Base-by-base conservation (phyloP, 2,113 vertebrate species). In the Gavialis gangeticus region DNA sequence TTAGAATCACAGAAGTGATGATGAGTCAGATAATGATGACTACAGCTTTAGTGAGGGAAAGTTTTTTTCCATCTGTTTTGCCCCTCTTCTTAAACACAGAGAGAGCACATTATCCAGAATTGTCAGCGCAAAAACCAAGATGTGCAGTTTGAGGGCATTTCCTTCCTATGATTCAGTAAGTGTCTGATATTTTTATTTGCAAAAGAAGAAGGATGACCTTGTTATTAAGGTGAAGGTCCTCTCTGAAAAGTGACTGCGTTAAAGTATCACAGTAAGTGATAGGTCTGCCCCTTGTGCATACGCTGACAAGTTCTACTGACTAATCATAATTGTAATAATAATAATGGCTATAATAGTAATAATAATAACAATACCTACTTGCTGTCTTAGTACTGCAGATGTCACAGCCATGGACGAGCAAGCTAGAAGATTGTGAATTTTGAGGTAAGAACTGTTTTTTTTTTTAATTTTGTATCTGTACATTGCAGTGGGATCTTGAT, bases 1-100 rank as follows among this genome's bases (percentile, higher is more conserved):
- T 81, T 94, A 93, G 91, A 95, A 80, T 89, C 93, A 88, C 94
- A 94, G 84, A 92, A 91, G 95, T 83, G 94, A 95, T 83, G 94
- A 95, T 94, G 90, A 96, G 96, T 96, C 93, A 95, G 88, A 93
- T 93, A 87, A 94, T 85, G 90, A 95, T 25, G 37, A 46, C 46
- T 67, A 95, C 0, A 1, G 73, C 73, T 85, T 84, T 27, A 87
- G 90, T 90, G 90, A 93, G 88, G 88, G 91, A 96, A 93, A 95
- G 8, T 8, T 34, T 69, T 87, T 94, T 88, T 92, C 86, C 78
- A 78, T 67, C n/a, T n/a, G 75, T 59, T 78, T 78, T 78, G 19
- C 18, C 25, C 19, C 34, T 69, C 14, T 85, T 86, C 78, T 82
- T 58, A 91, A 87, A 85, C 87, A 77, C 90, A 93, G 79, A 89